These are phyloP conservation scores for Grantiella picta DNA, from an alignment of 2,113 vertebrate genomes.

Conservation along the genomic window DNA sequence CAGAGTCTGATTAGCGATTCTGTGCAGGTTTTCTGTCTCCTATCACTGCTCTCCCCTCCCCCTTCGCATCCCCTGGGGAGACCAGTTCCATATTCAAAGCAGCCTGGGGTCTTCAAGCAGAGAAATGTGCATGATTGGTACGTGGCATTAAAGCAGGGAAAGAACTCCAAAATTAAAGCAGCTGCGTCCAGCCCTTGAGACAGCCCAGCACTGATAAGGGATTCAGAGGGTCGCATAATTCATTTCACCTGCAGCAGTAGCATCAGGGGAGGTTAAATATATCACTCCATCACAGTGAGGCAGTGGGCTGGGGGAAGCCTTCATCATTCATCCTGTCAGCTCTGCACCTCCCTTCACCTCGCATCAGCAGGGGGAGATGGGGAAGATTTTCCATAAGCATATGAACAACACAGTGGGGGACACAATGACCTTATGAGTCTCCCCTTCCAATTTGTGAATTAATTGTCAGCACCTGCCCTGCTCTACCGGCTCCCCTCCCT, in stretches of 20 bases:
- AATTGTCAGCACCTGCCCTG: conserved; percentile 44
- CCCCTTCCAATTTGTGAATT: conserved; percentile 54
- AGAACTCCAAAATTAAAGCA: conserved; percentile 58
- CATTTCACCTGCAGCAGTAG: conserved; percentile 67
- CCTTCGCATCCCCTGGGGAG: conserved; percentile 16
- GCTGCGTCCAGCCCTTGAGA: conserved; percentile 58
- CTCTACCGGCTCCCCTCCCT: neutral
- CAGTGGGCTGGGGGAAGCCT: conserved; percentile 37
- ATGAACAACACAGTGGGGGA: conserved; percentile 57
- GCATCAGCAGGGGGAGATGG: neutral
- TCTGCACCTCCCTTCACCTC: conserved; percentile 14
- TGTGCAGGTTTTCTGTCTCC: conserved; percentile 42
- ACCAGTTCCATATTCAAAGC: conserved; percentile 66
- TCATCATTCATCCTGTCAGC: conserved; percentile 71
- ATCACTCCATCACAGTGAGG: conserved; percentile 62
- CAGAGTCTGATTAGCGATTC: conserved; percentile 57
- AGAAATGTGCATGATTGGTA: conserved; percentile 67
- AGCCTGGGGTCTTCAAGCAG: conserved; percentile 66
- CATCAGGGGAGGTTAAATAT: conserved; percentile 69
- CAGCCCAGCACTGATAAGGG: conserved; percentile 6
- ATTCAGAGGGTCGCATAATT: conserved; percentile 58
- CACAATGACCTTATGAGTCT: conserved; percentile 41
- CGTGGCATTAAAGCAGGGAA: conserved; percentile 46
- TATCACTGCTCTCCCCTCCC: conserved; percentile 12
- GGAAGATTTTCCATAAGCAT: conserved; percentile 43